These are phyloP conservation scores for Leptopilina myrica DNA, from an alignment of 2,888 invertebrate genomes.

Conservation along the genomic window DNA sequence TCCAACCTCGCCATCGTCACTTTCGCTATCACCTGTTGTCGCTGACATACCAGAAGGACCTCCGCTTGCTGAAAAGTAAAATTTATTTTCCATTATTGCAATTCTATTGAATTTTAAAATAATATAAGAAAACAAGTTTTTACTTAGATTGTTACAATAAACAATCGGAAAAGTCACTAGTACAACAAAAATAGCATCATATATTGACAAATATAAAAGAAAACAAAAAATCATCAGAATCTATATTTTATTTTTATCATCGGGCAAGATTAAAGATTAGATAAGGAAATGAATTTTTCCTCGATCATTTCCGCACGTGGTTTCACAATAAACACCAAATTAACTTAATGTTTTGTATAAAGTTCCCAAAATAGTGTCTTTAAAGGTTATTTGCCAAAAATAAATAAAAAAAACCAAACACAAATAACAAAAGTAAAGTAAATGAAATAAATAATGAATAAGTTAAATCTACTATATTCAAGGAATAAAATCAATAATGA, in stretches of 20 bases:
- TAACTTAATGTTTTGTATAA: not conserved
- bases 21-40: conserved; percentile 82
- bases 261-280: conserved; percentile 49
- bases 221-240: not conserved
- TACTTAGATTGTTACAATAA: no score
- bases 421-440: not conserved
- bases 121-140: no score
- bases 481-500: no score
- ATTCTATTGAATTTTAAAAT: no score
- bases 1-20: conserved; percentile 97
- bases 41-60: conserved; percentile 76
- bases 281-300: conserved; percentile 22
- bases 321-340: not conserved
- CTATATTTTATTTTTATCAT: conserved; percentile 46
- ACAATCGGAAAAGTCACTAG: not conserved
- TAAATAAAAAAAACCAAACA: not conserved
- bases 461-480: no score
- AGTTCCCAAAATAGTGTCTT: not conserved
- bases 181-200: not conserved
- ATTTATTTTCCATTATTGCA: not conserved
- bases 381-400: not conserved
- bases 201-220: conserved; percentile 15
- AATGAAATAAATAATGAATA: no score
- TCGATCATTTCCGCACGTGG: not conserved
- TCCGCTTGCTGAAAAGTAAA: conserved; percentile 65